Evolutionary conservation across 2,797 vertebrate species (phyloP), one percentile per base, ranked within the genome.

Genomic region (Triplophysa bombifrons): DNA sequence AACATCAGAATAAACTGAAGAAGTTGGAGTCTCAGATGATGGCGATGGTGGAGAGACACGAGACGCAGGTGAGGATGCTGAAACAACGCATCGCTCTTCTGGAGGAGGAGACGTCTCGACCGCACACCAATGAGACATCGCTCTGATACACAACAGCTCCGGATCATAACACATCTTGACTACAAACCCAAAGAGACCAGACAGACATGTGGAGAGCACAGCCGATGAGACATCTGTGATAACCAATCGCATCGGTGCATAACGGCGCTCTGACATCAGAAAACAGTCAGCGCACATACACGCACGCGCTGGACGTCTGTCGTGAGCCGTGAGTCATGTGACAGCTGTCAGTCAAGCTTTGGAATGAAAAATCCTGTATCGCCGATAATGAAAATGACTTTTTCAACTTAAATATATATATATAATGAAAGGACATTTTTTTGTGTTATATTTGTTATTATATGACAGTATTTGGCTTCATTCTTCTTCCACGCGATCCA

Each of bases 11-110:
- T 82, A 96, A 95, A 80, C 88, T 96, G 88, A 96, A 95, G 89
- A 96, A 95, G 89, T 63, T 96, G 86, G 95, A 96, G 88, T 93
- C 93, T 0, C 95, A 96, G 90, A 96, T 96, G 95, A 95, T 96
- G 95, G 94, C 95, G 80, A 95, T 96, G 95, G 94, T 96, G 85
- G 95, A 96, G 81, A 91, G 95, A 56, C 95, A 96, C 1, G 95
- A 96, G 88, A 96, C 95, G 0, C 95, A 96, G 92, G 94, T 95
- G 74, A 88, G 95, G 64, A 95, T 96, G 94, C 93, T 96, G 65
- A 96, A 96, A 81, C 95, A 96, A 82, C 90, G 95, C 65, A 95
- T 96, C 87, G 93, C 95, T 72, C 90, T 96, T 84, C 89, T 96
- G 55, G 95, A 96, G 84, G 95, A 96, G 83, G 95, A 96, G 85